Base-by-base conservation (phyloP, 1,140 invertebrate species). In the Heliconius congener region DNA sequence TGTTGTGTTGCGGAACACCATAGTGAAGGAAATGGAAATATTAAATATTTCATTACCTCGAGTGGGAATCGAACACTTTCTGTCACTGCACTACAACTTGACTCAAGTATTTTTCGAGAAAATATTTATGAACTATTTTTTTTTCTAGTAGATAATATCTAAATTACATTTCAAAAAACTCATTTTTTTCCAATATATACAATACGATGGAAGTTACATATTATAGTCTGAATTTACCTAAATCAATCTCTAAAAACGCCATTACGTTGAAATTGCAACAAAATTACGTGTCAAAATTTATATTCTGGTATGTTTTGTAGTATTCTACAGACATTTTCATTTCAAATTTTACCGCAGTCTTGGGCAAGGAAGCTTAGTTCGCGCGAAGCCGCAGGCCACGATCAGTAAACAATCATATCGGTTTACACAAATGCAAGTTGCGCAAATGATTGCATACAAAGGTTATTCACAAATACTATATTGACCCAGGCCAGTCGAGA, bases 321-420 rank as follows among this genome's bases (percentile, higher is more conserved):
- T 11, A 66, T 66, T 66, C 23, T 6, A 30, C 9, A 27, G 16
- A 3, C 27, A 66, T 66, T 66, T 66, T 66, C 60, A 66, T 66
- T 66, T 66, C 60, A 18, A 66, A 66, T 30, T 30, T 66, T 30
- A 66, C 60, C 60, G 27, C 4, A 30, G 9, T 66, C 60, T 66
- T 66, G 23, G 60, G 60, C 60, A 66, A 66, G 60, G 9, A 66
- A 66, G 60, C 27, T 66, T 66, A 66, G 60, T 66, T 66, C 60
- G 60, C 27, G 60, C 60, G 23, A 16, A 66, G 27, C 60, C 60
- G 60, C 60, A 66, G 60, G 60, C 60, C 60, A 13, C n/a, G 72
- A 73, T 46, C 50, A 73, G 50, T 50, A 73, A 73, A 73, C 72
- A 73, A 73, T 73, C 50, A 42, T 50, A 73, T 73, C 72, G 72